Conservation (phyloP, 2,797 vertebrate species). For the Oreochromis grahami region DNA sequence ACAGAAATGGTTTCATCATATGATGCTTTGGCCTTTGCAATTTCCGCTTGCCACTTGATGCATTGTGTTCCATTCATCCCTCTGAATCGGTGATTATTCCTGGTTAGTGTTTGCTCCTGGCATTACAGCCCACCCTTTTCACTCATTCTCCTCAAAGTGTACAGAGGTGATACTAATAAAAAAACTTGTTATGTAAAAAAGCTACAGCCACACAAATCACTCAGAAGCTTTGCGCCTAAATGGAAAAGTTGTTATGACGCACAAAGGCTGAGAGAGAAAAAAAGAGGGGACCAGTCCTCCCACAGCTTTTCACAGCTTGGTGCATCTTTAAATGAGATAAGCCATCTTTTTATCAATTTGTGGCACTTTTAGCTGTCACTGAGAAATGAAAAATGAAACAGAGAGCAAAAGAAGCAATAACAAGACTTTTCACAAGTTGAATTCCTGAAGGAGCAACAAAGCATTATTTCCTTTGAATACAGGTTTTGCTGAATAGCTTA, state of each 20-base stretch:
- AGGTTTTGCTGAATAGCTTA: neutral
- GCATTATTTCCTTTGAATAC: neutral
- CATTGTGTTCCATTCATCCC: conserved; percentile 31
- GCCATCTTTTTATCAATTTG: conserved; percentile 8
- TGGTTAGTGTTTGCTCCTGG: conserved; percentile 16
- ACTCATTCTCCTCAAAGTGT: conserved; percentile 7
- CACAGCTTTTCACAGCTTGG: conserved; percentile 4
- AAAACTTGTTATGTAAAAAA: conserved; percentile 32
- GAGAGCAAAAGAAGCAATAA: neutral
- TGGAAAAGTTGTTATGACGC: conserved; percentile 22
- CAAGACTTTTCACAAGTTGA: neutral
- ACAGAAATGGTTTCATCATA: conserved; percentile 45
- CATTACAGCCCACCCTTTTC: neutral
- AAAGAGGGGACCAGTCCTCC: neutral
- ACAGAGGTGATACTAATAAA: conserved; percentile 38
- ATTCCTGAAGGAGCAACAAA: neutral
- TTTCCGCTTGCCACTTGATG: conserved; percentile 43
- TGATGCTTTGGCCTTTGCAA: conserved; percentile 32
- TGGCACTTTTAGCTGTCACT: conserved; percentile 2
- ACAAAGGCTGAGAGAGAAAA: neutral
- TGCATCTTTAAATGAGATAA: conserved; percentile 3
- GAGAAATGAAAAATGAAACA: conserved; percentile 1
- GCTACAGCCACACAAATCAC: conserved; percentile 33
- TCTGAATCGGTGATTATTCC: conserved; percentile 11
- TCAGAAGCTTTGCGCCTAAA: neutral